Evolutionary conservation across 2,113 vertebrate species (phyloP).

Genomic region (Tyto alba): DNA sequence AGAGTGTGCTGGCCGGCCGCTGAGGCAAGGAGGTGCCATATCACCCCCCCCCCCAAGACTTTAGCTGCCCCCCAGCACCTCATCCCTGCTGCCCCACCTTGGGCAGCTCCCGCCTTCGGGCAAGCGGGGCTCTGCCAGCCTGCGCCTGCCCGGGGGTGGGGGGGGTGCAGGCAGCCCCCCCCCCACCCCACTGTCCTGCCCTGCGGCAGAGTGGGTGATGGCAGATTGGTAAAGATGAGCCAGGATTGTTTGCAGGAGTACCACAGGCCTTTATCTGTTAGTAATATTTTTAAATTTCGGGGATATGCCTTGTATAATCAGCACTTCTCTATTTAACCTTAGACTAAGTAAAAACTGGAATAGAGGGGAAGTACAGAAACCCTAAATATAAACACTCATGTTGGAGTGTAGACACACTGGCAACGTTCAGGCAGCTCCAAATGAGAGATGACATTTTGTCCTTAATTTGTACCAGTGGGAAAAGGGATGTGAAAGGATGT

Average conservation of each 20-base stretch:
- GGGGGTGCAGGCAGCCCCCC: neutral
- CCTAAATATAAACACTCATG: neutral
- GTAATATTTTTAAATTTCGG: neutral
- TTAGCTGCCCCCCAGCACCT: neutral
- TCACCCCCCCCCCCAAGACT: neutral
- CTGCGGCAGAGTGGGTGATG: rapidly evolving
- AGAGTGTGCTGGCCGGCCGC: neutral
- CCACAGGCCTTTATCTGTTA: rapidly evolving
- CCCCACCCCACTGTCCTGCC: neutral
- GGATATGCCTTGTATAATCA: neutral
- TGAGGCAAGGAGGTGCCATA: rapidly evolving
- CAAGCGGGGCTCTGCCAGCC: neutral
- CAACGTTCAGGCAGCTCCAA: neutral
- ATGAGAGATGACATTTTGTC: neutral
- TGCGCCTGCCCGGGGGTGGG: neutral
- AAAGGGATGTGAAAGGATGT: neutral
- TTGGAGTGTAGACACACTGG: neutral
- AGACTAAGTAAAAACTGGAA: neutral
- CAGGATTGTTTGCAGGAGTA: neutral
- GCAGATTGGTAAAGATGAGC: neutral
- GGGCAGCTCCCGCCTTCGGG: neutral
- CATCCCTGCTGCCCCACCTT: rapidly evolving
- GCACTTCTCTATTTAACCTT: neutral
- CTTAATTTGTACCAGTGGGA: neutral
- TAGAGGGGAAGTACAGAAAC: neutral